These are phyloP conservation scores for Scomber colias DNA, from an alignment of 2,113 vertebrate species.

Conservation along the genomic window DNA sequence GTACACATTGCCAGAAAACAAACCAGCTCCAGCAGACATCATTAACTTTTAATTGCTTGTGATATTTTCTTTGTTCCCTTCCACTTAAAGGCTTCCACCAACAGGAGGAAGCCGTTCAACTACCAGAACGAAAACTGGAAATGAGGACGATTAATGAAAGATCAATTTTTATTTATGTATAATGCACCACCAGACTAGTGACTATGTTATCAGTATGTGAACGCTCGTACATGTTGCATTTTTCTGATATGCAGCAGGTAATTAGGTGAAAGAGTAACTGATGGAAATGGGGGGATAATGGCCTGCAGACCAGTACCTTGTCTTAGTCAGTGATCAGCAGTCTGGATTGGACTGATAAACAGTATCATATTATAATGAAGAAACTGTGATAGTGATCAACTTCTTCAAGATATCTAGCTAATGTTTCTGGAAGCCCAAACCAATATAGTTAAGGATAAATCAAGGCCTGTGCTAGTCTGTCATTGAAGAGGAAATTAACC, in stretches of 20 bases:
- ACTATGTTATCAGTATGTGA: neutral
- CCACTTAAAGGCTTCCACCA: neutral
- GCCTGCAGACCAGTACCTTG: neutral
- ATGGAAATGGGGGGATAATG: neutral
- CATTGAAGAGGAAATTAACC: too few species aligned
- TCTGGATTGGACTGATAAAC: neutral
- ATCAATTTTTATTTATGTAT: neutral
- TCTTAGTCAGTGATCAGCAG: neutral
- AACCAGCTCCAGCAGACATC: constrained; percentile 41
- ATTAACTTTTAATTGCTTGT: constrained; percentile 41
- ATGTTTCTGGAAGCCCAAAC: too few species aligned
- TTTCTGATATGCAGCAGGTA: neutral
- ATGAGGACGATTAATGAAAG: neutral
- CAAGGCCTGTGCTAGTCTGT: too few species aligned
- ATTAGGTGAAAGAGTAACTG: neutral
- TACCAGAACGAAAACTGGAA: neutral
- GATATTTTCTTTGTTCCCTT: constrained; percentile 39
- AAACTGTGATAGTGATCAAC: too few species aligned
- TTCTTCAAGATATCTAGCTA: too few species aligned
- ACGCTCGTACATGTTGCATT: neutral
- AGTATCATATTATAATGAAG: neutral
- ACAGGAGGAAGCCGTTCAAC: constrained; percentile 3
- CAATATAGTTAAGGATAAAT: too few species aligned
- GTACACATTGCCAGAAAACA: constrained; percentile 39
- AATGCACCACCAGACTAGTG: too few species aligned